Evolutionary conservation across 2,797 vertebrate species (phyloP).

Genomic region (Neoniphon sammara): DNA sequence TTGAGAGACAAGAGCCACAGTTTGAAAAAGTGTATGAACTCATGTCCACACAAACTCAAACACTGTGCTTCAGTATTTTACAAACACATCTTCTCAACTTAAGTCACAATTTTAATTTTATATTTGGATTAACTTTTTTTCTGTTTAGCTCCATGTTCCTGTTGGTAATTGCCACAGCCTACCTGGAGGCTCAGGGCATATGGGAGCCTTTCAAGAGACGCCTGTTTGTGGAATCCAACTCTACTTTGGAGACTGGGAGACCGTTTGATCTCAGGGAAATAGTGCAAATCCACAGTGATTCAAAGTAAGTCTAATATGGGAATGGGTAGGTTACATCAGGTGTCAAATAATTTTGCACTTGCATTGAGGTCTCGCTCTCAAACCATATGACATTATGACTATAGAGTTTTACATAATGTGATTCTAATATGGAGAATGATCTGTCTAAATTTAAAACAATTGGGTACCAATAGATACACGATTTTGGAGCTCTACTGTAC

Average conservation of each 20-base stretch:
- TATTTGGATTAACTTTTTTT: background rate
- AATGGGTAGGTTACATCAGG: background rate
- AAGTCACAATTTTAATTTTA: background rate
- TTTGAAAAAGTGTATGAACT: background rate
- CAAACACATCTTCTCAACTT: background rate
- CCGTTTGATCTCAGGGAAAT: conserved; percentile 99
- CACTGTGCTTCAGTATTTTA: background rate
- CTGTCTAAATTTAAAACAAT: too few species aligned
- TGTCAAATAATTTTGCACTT: background rate
- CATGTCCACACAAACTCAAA: background rate
- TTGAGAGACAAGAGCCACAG: background rate
- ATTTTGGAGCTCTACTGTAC: too few species aligned
- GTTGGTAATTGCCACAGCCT: conserved; percentile 94
- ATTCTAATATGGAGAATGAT: background rate
- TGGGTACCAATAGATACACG: too few species aligned
- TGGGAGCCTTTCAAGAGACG: conserved; percentile 97
- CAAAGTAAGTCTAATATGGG: conserved; percentile 86
- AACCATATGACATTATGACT: background rate
- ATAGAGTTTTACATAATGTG: background rate
- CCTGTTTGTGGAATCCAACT: conserved; percentile 92
- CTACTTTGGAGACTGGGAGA: conserved; percentile 92
- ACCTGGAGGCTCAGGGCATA: conserved; percentile 98
- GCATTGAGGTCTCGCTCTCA: background rate
- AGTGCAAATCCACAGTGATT: conserved; percentile 93
- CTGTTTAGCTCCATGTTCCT: conserved; percentile 92